phyloP scores from a whole-genome alignment of 1,140 invertebrate genomes.

The Liolophura sinensis region DNA sequence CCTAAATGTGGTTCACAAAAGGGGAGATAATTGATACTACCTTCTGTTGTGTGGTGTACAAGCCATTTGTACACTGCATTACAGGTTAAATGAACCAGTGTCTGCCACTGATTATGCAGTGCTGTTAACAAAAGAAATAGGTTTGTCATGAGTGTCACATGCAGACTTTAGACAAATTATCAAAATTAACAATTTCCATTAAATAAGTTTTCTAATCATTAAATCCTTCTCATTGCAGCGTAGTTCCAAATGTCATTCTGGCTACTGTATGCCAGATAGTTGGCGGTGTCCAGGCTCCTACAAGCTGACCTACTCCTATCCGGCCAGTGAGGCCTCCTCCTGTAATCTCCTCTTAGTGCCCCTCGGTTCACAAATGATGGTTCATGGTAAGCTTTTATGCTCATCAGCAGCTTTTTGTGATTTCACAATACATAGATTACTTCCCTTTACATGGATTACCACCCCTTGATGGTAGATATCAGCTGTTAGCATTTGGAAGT shows the following conservation, averaged over 20 bases:
- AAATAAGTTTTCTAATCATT: background rate
- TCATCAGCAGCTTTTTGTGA: background rate
- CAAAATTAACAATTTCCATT: background rate
- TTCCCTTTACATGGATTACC: too few species aligned
- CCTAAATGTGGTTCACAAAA: too few species aligned
- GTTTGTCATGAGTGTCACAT: background rate
- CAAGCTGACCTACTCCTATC: conserved; percentile 23
- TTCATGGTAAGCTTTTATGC: conserved; percentile 27
- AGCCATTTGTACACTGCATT: too few species aligned
- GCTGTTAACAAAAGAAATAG: background rate
- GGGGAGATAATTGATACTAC: too few species aligned
- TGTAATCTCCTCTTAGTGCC: conserved; percentile 26
- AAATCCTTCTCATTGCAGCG: background rate
- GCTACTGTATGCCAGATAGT: conserved; percentile 9
- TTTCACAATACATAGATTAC: background rate
- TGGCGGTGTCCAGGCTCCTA: conserved; percentile 25
- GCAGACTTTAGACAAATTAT: background rate
- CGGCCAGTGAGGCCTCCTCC: conserved; percentile 3
- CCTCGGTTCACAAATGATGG: conserved; percentile 21
- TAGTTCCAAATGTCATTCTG: conserved; percentile 1
- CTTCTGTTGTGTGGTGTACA: too few species aligned
- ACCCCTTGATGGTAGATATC: too few species aligned
- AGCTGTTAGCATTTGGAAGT: too few species aligned
- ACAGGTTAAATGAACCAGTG: too few species aligned
- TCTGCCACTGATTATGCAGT: too few species aligned